These are phyloP conservation scores for Sus scrofa DNA, from an alignment of 2,113 vertebrate genomes.

Conservation along the genomic window T2T-Sscrofa CM000827.6:38268501-38269000, in stretches of 20 bases:
- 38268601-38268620: not conserved
- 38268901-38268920: not conserved
- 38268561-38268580: not conserved
- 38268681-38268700: not conserved
- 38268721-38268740: not conserved
- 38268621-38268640: not conserved
- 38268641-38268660: not conserved
- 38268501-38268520: too few relatives aligned
- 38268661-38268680: not conserved
- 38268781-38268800: not conserved
- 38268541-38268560: not conserved
- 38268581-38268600: not conserved
- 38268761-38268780: not conserved
- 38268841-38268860: not conserved
- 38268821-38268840: not conserved
- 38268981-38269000: too few relatives aligned
- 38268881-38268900: not conserved
- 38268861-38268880: not conserved
- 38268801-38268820: slow-evolving; percentile 26
- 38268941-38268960: not conserved
- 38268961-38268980: not conserved
- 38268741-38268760: not conserved
- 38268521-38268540: not conserved
- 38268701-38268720: not conserved
- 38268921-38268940: not conserved